Evolutionary conservation across 2,113 vertebrate genomes (phyloP).

Genomic region (Pelvicachromis taeniatus): DNA sequence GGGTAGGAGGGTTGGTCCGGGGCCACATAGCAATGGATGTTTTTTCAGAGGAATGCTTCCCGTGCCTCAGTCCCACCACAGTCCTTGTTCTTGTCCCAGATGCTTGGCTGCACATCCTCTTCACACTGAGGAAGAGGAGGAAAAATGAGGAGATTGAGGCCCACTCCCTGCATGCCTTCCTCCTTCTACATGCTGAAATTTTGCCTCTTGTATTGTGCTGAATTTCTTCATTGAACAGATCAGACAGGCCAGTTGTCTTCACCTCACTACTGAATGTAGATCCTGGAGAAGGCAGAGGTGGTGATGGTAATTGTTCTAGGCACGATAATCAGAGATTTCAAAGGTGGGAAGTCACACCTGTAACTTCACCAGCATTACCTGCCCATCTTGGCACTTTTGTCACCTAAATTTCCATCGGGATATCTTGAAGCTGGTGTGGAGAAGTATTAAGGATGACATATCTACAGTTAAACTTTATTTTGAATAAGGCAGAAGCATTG

Average conservation of each 20-base stretch:
- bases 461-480: background rate
- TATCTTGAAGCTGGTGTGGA: background rate
- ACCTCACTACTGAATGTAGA: background rate
- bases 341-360: background rate
- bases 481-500: background rate
- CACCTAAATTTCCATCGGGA: background rate
- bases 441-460: background rate
- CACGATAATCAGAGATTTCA: background rate
- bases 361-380: background rate
- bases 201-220: background rate
- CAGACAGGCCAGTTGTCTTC: background rate
- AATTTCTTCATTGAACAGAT: background rate
- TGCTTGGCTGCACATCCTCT: slow-evolving; percentile 38
- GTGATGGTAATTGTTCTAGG: background rate
- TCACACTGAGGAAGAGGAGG: slow-evolving; percentile 51
- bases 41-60: slow-evolving; percentile 68
- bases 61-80: slow-evolving; percentile 61
- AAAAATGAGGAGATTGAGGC: slow-evolving; percentile 57
- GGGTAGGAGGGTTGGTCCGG: slow-evolving; percentile 59
- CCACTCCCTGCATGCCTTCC: slow-evolving; percentile 69
- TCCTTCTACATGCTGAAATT: slow-evolving; percentile 29
- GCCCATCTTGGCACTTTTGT: background rate
- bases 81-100: slow-evolving; percentile 59
- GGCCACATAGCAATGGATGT: slow-evolving; percentile 61
- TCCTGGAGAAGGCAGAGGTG: background rate